phyloP scores from a whole-genome alignment of 2,113 vertebrate species.

The Clinocottus analis region DNA sequence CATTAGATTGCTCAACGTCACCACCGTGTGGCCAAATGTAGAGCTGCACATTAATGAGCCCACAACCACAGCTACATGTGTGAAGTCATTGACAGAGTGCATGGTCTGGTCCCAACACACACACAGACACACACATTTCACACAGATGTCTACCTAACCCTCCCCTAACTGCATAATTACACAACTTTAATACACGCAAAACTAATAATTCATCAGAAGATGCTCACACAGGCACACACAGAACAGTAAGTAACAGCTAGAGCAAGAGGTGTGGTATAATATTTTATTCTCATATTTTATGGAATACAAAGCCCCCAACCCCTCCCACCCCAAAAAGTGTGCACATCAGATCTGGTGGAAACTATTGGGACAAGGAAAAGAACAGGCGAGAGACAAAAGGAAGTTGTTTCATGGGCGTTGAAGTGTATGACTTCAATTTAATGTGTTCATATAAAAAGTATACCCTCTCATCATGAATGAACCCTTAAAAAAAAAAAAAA shows the following conservation, averaged over 20 bases:
- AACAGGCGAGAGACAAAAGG: slow-evolving; percentile 37
- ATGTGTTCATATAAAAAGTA: slow-evolving; percentile 64
- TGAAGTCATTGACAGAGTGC: background rate
- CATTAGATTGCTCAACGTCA: background rate
- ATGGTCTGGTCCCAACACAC: background rate
- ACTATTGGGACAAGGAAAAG: slow-evolving; percentile 50
- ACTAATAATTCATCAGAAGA: slow-evolving; percentile 9
- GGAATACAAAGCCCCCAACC: slow-evolving; percentile 80
- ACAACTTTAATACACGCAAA: slow-evolving; percentile 14
- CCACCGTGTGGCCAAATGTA: slow-evolving; percentile 41
- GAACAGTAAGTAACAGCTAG: slow-evolving; percentile 2
- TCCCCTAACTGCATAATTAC: background rate
- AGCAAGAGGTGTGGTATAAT: slow-evolving; percentile 69
- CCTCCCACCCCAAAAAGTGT: slow-evolving; percentile 45
- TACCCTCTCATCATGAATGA: slow-evolving; percentile 45
- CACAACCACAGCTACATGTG: background rate
- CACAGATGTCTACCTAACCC: background rate
- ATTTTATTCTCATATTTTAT: slow-evolving; percentile 83
- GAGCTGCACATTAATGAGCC: background rate
- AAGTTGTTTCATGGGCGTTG: slow-evolving; percentile 33
- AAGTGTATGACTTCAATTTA: slow-evolving; percentile 52
- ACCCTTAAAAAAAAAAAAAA: slow-evolving; percentile 36
- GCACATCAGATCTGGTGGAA: slow-evolving; percentile 66
- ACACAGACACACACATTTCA: background rate
- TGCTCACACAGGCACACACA: background rate